These are phyloP conservation scores for Drosophila suboccidentalis DNA, from an alignment of 2,888 invertebrate genomes.

Conservation along the genomic window DNA sequence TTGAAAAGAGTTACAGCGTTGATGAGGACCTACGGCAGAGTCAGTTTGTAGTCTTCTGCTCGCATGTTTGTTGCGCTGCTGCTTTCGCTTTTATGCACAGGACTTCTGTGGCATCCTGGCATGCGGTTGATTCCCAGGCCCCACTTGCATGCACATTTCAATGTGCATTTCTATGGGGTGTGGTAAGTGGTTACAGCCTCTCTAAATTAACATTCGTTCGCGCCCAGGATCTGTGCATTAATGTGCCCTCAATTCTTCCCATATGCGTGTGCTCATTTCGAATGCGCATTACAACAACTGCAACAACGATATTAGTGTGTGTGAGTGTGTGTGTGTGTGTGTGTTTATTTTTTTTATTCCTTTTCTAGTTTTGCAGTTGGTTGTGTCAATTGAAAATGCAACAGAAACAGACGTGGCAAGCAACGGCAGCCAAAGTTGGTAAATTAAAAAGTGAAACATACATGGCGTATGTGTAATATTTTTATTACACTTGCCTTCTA, in stretches of 20 bases:
- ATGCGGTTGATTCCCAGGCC: slow-evolving; percentile 52
- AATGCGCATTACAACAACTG: slow-evolving; percentile 77
- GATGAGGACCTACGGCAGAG: slow-evolving; percentile 38
- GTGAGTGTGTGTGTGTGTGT: neutral
- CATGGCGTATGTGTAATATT: slow-evolving; percentile 81
- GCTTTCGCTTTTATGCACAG: slow-evolving; percentile 56
- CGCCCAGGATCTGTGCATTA: slow-evolving; percentile 66
- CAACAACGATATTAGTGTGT: slow-evolving; percentile 21
- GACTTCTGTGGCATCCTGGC: slow-evolving; percentile 51
- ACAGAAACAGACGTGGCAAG: slow-evolving; percentile 44
- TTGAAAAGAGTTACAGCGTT: slow-evolving; percentile 80
- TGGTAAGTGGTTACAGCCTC: slow-evolving; percentile 16
- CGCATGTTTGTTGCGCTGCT: slow-evolving; percentile 26
- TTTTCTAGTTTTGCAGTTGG: slow-evolving; percentile 53
- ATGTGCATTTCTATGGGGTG: slow-evolving; percentile 63
- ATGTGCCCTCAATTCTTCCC: slow-evolving; percentile 76
- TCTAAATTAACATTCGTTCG: slow-evolving; percentile 75
- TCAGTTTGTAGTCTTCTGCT: slow-evolving; percentile 22
- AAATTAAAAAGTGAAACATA: slow-evolving; percentile 74
- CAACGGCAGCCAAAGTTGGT: slow-evolving; percentile 24
- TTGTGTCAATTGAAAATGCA: slow-evolving; percentile 79
- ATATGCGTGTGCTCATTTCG: slow-evolving; percentile 80
- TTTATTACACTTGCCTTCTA: slow-evolving; percentile 80
- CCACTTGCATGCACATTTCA: slow-evolving; percentile 72
- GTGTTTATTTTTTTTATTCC: neutral